Percentiles rank a stretch among this genome's conserved stretches.
Conservation (phyloP, 2,888 invertebrate genomes). For the Bugula neritina region DNA sequence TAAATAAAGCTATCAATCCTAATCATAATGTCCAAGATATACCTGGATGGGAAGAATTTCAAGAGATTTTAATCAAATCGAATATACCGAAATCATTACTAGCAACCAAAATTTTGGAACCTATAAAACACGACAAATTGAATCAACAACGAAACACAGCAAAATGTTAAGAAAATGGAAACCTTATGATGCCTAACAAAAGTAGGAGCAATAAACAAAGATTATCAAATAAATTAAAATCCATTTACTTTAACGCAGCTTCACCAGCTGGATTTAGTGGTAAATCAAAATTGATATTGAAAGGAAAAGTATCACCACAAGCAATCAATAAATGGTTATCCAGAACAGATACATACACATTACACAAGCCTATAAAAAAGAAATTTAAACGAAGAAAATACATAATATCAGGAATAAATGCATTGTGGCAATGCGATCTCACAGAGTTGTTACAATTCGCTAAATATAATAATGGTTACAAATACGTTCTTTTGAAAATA, state of each 20-base stretch:
- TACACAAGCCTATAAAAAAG: constrained; percentile 8
- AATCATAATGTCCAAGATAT: neutral
- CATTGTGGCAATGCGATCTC: constrained; percentile 11
- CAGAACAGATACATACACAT: neutral
- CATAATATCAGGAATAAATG: constrained; percentile 5
- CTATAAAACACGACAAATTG: neutral
- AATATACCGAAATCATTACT: neutral
- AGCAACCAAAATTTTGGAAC: neutral
- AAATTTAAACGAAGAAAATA: constrained; percentile 1
- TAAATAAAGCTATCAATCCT: constrained; percentile 17
- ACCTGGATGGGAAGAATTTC: neutral
- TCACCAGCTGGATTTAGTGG: neutral
- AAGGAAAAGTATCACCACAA: neutral
- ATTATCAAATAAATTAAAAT: neutral
- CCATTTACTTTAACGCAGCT: neutral
- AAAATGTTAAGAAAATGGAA: neutral
- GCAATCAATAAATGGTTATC: neutral
- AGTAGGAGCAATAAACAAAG: neutral
- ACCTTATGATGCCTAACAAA: neutral
- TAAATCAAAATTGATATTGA: neutral
- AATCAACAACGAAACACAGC: neutral
- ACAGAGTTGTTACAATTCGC: neutral
- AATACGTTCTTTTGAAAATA: neutral
- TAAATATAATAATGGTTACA: constrained; percentile 6
- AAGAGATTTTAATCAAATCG: neutral